Evolutionary conservation across 2,113 vertebrate species (phyloP).

Genomic region (Oncorhynchus mykiss): DNA sequence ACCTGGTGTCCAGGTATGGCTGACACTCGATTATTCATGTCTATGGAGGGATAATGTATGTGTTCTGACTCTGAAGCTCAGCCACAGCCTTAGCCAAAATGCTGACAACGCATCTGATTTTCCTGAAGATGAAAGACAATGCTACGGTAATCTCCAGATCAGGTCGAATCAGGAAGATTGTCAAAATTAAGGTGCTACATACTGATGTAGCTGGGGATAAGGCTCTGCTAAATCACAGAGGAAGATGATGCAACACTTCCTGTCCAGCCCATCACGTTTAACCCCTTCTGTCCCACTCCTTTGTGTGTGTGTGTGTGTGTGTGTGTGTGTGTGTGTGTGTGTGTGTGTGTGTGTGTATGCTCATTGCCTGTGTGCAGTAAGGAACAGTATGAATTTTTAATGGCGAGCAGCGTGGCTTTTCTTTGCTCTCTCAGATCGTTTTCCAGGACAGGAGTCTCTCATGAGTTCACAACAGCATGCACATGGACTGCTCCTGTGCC

Average conservation of each 20-base stretch:
- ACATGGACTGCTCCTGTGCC: conserved; percentile 30
- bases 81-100: conserved; percentile 42
- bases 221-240: conserved; percentile 43
- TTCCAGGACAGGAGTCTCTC: conserved; percentile 68
- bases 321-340: conserved; percentile 14
- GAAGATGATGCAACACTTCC: conserved; percentile 54
- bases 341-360: conserved; percentile 35
- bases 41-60: conserved; percentile 23
- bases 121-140: conserved; percentile 42
- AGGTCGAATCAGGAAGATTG: conserved; percentile 47
- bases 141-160: conserved; percentile 41
- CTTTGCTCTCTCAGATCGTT: conserved; percentile 63
- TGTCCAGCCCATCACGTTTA: conserved; percentile 23
- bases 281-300: conserved; percentile 18
- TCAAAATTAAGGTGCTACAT: conserved; percentile 40
- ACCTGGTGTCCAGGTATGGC: conserved; percentile 53
- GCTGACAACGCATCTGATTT: conserved; percentile 55
- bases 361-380: conserved; percentile 42
- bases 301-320: too few species aligned
- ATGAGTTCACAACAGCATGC: conserved; percentile 57
- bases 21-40: conserved; percentile 61
- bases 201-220: conserved; percentile 51
- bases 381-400: conserved; percentile 69
- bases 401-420: conserved; percentile 63
- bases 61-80: conserved; percentile 27